Base-by-base conservation (phyloP, 2,888 invertebrate species). In the Belgica antarctica region DNA sequence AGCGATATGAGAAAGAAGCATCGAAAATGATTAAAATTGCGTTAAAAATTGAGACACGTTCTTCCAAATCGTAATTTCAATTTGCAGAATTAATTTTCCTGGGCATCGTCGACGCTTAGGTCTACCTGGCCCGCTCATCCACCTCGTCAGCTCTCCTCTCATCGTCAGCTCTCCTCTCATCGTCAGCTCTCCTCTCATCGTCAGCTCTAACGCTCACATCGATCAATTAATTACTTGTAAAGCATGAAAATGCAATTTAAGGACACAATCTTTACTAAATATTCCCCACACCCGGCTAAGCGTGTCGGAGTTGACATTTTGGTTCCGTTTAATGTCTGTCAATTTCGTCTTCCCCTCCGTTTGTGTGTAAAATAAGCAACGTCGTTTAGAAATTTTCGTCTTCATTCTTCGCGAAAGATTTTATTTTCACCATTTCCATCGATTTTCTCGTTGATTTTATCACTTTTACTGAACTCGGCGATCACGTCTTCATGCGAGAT, bases 391-490 rank as follows among this genome's bases (percentile, higher is more conserved):
- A 34, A 17, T 7, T 31, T 34, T 7, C 27, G 25, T 27, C 22
- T 24, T 57, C 17, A 62, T 34, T 62, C 34, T 31, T 10, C 28
- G 19, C 22, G 7, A 24, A 70, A 68, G n/a, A 57, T 27, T 41
- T 36, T 70, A 12, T 41, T 57, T n/a, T 70, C 70, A n/a, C 28
- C 59, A 31, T 68, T 57, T 25, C 17, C 15, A 28, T 36, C 15
- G 8, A 12, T 47, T 4, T n/a, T 46, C 22, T 70, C 41, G 25
- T 61, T 70, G n/a, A 22, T 22, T 15, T 52, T 68, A 57, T 70
- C 70, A 61, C 41, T 61, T 12, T 70, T 59, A 36, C 24, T 69
- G 57, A 59, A 59, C 34, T 57, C 61, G 25, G 25, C 59, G 7
- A 2, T 24, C 10, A 61, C 15, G 22, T 41, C 36, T 19, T 62